Base-by-base conservation (phyloP, 2,113 vertebrate species). In the Dicaeum eximium region DNA sequence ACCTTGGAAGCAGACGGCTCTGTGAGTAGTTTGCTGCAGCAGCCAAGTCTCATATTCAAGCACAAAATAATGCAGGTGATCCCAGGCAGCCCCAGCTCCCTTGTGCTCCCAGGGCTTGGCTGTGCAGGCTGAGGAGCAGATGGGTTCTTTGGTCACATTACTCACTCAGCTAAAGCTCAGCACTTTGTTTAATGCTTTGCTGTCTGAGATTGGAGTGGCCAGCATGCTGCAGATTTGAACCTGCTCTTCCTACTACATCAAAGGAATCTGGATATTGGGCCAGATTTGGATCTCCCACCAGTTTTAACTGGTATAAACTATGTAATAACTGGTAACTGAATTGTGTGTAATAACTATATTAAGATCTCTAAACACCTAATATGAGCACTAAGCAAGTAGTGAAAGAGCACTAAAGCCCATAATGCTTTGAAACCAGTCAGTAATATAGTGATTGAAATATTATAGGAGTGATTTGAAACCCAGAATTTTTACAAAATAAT, bases 201-300 rank as follows among this genome's bases (percentile, higher is more conserved):
- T 93, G n/a, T 44, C 45, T 57, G 4, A 82, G 70, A 30, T 30
- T 37, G 71, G 70, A 90, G 89, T 22, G 90, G 74, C 56, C 81
- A 90, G 62, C 50, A 37, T 11, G 8, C 78, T 86, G 79, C 87
- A 92, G 67, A 91, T 86, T 72, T 94, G 74, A 96, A 93, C 87
- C 82, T 94, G 84, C 58, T 92, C 74, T 65, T 94, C 74, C 71
- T 17, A 54, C 85, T 58, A 94, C 92, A 82, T 80, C 62, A 92
- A 80, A 95, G 54, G 22, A 69, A 30, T 45, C 66, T 72, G 53
- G 40, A 38, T 69, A 13, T 35, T 62, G 66, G 81, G 54, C 33
- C 62, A 90, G 84, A 94, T 95, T 73, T 58, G 54, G 38, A 94
- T 94, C 79, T 96, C 30, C 71, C 74, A 88, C 57, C 80, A 35